Evolutionary conservation across 2,113 vertebrate species (phyloP), one percentile per base, ranked within the genome.

Genomic region (Diphyllodes magnificus): DNA sequence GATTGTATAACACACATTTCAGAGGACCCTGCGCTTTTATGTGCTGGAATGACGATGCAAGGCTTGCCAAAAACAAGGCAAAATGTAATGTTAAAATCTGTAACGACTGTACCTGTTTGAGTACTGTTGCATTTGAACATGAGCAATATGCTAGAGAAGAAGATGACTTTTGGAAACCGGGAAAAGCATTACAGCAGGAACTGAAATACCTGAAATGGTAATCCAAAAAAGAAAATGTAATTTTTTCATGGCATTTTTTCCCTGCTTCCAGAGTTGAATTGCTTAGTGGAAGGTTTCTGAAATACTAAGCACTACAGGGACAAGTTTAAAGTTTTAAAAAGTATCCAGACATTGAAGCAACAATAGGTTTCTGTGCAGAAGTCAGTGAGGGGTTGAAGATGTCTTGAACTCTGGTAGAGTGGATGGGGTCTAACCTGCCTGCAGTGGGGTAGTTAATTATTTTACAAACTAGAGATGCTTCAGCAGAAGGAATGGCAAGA

Each of bases 381-480:
- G 7, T 7, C 16, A 39, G 5, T 31, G 35, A 70, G 50, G 11
- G 8, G 9, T 37, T 87, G 54, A 64, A 71, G 51, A 15, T 79
- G 12, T 42, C 37, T 82, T 56, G 59, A 65, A 5, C 10, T 40
- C 14, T 44, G 31, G 13, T 64, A 8, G 57, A 8, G 15, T 49
- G 25, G 42, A 19, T 60, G 37, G 35, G 18, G 7, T 89, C 19
- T 51, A 71, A 84, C 21, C 31, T 2, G 0, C 5, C 39, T 30
- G 33, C 10, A 14, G 3, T 0, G 0, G 6, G 0, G 1, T 35
- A 56, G 25, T 40, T 56, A 69, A 23, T 84, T 80, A 27, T 50
- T 85, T 7, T 6, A 13, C 3, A 30, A 53, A 35, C 2, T 7
- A 59, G 44, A 66, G 13, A 37, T 5, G 1, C 33, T 70, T 81